Conservation (phyloP, 2,797 vertebrate species). For the Acridotheres tristis region DNA sequence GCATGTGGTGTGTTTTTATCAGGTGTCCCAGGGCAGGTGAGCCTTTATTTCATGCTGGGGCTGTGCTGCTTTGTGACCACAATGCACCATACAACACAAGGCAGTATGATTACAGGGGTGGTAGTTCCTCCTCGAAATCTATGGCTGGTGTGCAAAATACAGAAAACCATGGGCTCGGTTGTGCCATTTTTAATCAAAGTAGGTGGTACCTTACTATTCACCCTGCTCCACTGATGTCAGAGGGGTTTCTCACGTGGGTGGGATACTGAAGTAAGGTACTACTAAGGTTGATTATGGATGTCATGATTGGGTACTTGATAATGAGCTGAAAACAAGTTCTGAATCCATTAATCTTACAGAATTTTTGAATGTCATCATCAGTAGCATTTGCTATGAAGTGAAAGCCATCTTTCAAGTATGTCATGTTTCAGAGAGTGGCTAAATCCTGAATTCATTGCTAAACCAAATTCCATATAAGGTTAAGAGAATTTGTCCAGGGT, state of each 20-base stretch:
- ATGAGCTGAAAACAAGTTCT: not conserved
- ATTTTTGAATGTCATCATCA: not conserved
- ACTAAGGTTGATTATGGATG: not conserved
- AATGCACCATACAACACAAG: not conserved
- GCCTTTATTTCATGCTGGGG: not conserved
- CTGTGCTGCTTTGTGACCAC: not conserved
- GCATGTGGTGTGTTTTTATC: not conserved
- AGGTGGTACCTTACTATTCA: not conserved
- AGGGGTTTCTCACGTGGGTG: not conserved
- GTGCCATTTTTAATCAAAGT: not conserved
- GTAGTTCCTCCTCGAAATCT: not conserved
- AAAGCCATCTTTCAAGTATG: not conserved
- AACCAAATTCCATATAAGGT: not conserved
- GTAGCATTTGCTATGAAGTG: not conserved
- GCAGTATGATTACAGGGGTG: not conserved
- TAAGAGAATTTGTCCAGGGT: not conserved
- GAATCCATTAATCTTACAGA: not conserved
- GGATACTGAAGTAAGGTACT: not conserved
- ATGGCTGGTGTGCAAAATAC: not conserved
- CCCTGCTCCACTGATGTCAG: not conserved
- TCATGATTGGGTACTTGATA: not conserved
- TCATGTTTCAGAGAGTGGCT: not conserved
- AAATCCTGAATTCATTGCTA: not conserved
- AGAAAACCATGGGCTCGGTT: not conserved
- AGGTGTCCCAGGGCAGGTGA: not conserved